These are phyloP conservation scores for Pseudomyrmex flavicornis DNA, from an alignment of 1,140 invertebrate species.

Conservation along the genomic window DNA sequence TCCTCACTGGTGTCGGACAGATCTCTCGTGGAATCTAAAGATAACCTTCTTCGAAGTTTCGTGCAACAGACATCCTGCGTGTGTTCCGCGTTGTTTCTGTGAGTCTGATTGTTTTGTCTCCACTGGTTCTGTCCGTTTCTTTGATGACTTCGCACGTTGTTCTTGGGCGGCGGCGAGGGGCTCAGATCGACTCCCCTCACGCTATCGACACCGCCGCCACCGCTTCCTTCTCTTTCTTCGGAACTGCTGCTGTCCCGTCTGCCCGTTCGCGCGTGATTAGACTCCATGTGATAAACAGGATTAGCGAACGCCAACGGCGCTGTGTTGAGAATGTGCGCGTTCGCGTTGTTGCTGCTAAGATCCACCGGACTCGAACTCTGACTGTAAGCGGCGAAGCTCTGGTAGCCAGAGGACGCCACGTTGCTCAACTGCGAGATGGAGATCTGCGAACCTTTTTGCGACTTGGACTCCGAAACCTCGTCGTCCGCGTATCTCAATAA, in stretches of 20 bases:
- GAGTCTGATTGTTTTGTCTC: slow-evolving; percentile 76
- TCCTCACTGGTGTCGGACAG: slow-evolving; percentile 89
- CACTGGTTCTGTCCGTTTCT: slow-evolving; percentile 84
- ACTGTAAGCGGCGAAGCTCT: slow-evolving; percentile 95
- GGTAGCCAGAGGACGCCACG: slow-evolving; percentile 95
- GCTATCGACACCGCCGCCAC: slow-evolving; percentile 80
- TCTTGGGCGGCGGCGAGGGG: slow-evolving; percentile 80
- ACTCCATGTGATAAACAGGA: slow-evolving; percentile 92
- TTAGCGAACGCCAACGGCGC: slow-evolving; percentile 94
- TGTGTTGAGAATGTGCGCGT: slow-evolving; percentile 85
- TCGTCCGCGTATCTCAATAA: slow-evolving; percentile 87
- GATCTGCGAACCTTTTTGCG: slow-evolving; percentile 84
- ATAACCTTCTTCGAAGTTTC: slow-evolving; percentile 87
- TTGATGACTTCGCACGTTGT: slow-evolving; percentile 84
- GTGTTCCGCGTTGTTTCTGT: slow-evolving; percentile 79
- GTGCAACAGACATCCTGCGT: slow-evolving; percentile 79
- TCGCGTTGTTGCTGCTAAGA: slow-evolving; percentile 85
- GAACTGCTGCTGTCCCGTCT: slow-evolving; percentile 85
- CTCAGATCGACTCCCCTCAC: slow-evolving; percentile 82
- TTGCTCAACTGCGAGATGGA: slow-evolving; percentile 93
- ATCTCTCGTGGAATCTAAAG: slow-evolving; percentile 90
- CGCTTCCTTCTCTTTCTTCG: slow-evolving; percentile 81
- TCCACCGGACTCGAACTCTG: slow-evolving; percentile 96
- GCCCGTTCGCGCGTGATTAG: slow-evolving; percentile 78
- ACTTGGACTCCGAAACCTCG: slow-evolving; percentile 83